Evolutionary conservation across 1,140 invertebrate species (phyloP).

Genomic region (Globodera rostochiensis): DNA sequence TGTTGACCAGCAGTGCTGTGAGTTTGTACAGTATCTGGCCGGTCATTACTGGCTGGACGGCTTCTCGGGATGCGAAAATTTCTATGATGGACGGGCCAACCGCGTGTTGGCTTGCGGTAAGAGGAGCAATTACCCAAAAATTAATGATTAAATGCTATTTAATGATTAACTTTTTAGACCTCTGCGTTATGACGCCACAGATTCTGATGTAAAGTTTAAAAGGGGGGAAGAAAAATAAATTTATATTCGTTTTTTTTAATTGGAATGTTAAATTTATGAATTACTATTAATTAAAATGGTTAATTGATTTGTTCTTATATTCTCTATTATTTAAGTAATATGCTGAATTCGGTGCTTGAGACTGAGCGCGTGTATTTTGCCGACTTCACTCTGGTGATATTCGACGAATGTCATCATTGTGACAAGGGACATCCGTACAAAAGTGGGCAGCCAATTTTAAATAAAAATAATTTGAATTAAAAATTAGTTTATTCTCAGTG

Average conservation of each 20-base stretch:
- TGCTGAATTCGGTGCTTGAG: constrained; percentile 46
- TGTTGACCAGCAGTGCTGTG: constrained; percentile 46
- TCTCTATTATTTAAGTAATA: constrained; percentile 36
- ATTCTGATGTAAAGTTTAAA: constrained; percentile 37
- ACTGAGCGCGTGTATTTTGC: constrained; percentile 40
- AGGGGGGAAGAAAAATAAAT: neutral
- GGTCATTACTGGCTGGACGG: constrained; percentile 40
- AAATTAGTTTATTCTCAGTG: constrained; percentile 37
- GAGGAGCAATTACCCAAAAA: too few relatives aligned
- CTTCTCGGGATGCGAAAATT: constrained; percentile 42
- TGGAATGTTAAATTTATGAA: neutral
- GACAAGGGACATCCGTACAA: constrained; percentile 49
- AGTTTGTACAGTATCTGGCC: constrained; percentile 33
- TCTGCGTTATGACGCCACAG: constrained; percentile 57
- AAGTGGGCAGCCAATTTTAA: constrained; percentile 20
- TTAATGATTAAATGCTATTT: too few relatives aligned
- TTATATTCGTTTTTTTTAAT: constrained; percentile 13
- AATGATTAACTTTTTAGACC: constrained; percentile 11
- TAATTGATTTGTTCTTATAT: too few relatives aligned
- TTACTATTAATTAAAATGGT: neutral
- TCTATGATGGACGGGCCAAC: constrained; percentile 29
- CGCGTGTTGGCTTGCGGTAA: constrained; percentile 32
- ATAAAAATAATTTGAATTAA: neutral
- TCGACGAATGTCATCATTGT: constrained; percentile 58
- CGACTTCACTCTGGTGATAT: constrained; percentile 53